A percentile compares a stretch with the other conserved stretches of the same genome.
Evolutionary conservation across 2,888 invertebrate genomes (phyloP).

Genomic region (Oasisia sp.): DNA sequence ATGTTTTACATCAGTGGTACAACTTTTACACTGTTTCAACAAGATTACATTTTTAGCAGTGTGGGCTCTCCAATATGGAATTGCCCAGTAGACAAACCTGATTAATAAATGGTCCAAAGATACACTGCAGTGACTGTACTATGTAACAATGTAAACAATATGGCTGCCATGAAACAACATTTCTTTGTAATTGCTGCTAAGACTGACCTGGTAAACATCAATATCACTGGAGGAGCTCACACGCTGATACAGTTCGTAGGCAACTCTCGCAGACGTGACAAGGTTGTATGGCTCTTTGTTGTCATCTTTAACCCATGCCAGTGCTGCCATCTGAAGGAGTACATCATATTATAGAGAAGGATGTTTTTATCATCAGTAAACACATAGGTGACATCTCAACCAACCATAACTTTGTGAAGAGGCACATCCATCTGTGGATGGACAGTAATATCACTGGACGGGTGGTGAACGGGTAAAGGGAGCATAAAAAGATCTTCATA

Average conservation of each 20-base stretch:
- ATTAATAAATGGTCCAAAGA: no score
- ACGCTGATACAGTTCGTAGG: slow-evolving; percentile 35
- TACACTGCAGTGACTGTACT: neutral
- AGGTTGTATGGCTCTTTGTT: slow-evolving; percentile 34
- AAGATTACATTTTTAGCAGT: no score
- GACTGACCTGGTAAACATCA: slow-evolving; percentile 26
- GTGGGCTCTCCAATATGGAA: no score
- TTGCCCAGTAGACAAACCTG: no score
- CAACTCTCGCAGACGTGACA: slow-evolving; percentile 34
- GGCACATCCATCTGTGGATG: no score
- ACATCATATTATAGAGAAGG: neutral
- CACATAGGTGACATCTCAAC: no score
- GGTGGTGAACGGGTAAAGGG: no score
- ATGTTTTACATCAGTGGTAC: no score
- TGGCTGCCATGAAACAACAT: neutral
- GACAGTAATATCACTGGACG: no score
- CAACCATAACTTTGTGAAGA: no score
- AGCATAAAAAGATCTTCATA: no score
- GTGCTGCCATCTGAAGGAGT: neutral
- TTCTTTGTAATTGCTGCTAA: neutral
- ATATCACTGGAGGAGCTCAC: slow-evolving; percentile 12
- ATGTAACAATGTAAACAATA: neutral
- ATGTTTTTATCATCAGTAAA: neutral
- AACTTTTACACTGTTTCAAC: no score
- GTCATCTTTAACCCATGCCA: slow-evolving; percentile 24